Conservation (phyloP, 2,888 invertebrate species). For the Papilio demoleus region DNA sequence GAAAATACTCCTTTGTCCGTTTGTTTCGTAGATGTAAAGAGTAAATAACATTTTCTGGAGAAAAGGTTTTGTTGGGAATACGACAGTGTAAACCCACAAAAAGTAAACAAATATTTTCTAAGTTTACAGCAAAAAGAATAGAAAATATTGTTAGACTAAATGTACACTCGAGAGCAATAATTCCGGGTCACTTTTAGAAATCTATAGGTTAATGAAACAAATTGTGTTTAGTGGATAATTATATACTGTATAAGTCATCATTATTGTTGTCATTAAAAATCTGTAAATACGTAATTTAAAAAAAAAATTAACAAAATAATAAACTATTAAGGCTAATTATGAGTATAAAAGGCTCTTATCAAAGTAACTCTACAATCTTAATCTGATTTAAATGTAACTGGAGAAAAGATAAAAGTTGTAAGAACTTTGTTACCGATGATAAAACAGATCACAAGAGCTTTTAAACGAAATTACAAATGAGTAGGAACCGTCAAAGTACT, state of each 20-base stretch:
- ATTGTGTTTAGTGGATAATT: too few species aligned
- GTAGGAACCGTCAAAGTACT: constrained; percentile 1
- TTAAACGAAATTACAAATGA: constrained; percentile 20
- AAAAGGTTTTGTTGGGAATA: neutral
- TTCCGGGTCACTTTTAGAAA: too few species aligned
- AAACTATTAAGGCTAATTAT: too few species aligned
- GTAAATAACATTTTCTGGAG: neutral
- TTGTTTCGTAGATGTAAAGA: neutral
- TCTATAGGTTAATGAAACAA: too few species aligned
- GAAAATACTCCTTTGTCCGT: neutral
- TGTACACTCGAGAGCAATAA: too few species aligned
- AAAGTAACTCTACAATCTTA: constrained; percentile 1
- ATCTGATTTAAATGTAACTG: constrained; percentile 8
- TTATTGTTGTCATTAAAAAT: too few species aligned
- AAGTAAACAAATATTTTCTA: neutral
- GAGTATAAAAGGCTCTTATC: too few species aligned
- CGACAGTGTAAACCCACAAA: neutral
- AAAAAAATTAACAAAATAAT: too few species aligned
- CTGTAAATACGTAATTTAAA: too few species aligned
- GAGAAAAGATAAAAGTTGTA: constrained; percentile 4
- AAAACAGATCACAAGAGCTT: constrained; percentile 15
- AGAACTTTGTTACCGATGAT: constrained; percentile 1
- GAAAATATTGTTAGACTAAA: neutral
- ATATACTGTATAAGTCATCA: too few species aligned
- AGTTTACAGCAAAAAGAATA: neutral